Evolutionary conservation across 2,888 invertebrate species (phyloP).

Genomic region (Drosophila nigricruria): DNA sequence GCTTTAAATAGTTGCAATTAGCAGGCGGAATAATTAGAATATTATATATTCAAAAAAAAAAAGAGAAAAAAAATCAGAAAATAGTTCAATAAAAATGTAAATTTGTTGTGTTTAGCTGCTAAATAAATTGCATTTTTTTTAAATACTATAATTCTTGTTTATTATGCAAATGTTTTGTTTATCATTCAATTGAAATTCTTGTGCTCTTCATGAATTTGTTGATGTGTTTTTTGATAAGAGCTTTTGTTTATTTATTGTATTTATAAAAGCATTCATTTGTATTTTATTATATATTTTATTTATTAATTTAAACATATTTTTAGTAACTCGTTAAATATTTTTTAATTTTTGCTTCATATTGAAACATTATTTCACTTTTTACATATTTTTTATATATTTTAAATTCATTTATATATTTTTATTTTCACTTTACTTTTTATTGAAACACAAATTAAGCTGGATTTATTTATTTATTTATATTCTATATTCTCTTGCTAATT

Average conservation of each 20-base stretch:
- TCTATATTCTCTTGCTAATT: constrained; percentile 6
- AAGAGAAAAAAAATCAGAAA: background rate
- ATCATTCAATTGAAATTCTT: constrained; percentile 5
- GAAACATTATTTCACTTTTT: background rate
- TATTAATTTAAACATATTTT: background rate
- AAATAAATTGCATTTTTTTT: background rate
- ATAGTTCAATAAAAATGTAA: constrained; percentile 15
- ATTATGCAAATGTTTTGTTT: constrained; percentile 8
- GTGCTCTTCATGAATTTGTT: background rate
- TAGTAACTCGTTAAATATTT: no score
- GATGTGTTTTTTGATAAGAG: background rate
- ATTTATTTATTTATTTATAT: constrained; percentile 32
- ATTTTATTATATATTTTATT: background rate
- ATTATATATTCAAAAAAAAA: background rate
- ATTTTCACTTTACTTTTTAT: constrained; percentile 6
- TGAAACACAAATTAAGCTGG: constrained; percentile 20
- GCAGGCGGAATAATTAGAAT: constrained; percentile 10
- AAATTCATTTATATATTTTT: background rate
- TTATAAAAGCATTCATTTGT: background rate
- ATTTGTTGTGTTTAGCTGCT: background rate
- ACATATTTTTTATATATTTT: background rate
- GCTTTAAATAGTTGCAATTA: constrained; percentile 36
- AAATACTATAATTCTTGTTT: constrained; percentile 6
- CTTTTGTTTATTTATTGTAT: background rate
- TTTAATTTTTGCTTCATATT: background rate